A percentile compares a stretch with the other conserved stretches of the same genome.
phyloP scores from a whole-genome alignment of 2,113 vertebrate species.

The Eolophus roseicapilla region DNA sequence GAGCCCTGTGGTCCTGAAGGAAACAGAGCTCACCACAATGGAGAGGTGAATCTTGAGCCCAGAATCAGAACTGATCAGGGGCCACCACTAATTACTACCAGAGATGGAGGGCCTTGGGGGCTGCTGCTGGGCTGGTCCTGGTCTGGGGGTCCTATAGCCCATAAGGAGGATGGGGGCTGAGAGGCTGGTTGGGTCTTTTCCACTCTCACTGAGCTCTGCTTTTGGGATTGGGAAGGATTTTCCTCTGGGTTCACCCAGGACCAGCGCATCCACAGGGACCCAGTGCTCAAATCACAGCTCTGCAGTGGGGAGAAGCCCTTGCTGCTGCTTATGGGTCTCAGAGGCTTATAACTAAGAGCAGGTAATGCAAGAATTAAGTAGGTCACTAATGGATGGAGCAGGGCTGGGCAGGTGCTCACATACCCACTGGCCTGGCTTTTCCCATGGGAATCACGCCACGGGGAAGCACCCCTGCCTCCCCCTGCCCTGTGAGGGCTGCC shows the following conservation, averaged over 20 bases:
- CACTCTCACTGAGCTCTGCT: accelerated
- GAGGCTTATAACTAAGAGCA: neutral
- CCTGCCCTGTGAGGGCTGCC: no score
- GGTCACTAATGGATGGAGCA: neutral
- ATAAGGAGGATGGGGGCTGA: neutral
- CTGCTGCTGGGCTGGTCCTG: neutral
- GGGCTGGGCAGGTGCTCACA: neutral
- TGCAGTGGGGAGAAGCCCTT: neutral
- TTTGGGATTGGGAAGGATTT: neutral
- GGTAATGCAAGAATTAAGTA: neutral
- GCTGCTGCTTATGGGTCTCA: neutral
- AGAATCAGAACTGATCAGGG: neutral
- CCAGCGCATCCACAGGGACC: accelerated
- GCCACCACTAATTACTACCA: neutral
- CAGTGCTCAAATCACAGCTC: neutral
- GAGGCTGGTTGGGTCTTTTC: accelerated
- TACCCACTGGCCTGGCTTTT: neutral
- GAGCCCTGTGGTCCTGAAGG: accelerated
- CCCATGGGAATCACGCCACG: neutral
- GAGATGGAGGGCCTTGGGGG: accelerated
- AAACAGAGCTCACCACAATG: neutral
- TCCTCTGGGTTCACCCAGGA: neutral
- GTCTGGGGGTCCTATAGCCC: neutral
- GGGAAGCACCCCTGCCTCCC: neutral
- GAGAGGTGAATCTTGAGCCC: accelerated